Evolutionary conservation across 2,113 vertebrate genomes (phyloP), one percentile per base, ranked within the genome.

Genomic region (Azemiops feae): DNA sequence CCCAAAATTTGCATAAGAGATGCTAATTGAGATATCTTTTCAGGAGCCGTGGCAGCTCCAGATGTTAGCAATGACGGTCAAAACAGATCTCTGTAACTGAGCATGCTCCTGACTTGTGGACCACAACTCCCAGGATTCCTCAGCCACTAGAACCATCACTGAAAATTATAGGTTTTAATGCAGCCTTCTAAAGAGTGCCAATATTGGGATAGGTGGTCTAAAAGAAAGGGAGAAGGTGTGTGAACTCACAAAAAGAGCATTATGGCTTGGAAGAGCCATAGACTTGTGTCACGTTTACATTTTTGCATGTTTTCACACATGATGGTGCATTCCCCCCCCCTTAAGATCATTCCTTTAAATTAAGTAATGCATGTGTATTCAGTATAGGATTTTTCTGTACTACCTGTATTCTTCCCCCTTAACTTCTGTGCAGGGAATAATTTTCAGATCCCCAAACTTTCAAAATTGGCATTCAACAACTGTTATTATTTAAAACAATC

Each of bases 401-500:
- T 92, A 86, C 4, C 86, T 88, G 39, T 9, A 55, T 27, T 5
- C 86, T 43, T 93, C 93, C 95, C 91, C 50, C 88, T 87, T 64
- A 93, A 89, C 95, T 89, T 93, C 92, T 95, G 23, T 94, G 89
- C 90, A 92, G 93, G 93, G 92, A 93, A 81, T 69, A 47, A 93
- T 47, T 95, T 91, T 0, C 12, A 87, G 94, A 91, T 94, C 95
- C 92, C 85, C 90, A 94, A 69, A 96, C 74, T 47, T 85, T 92
- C 52, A 47, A 25, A 89, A 43, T 12, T 8, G 89, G 88, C 89
- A 94, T 95, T 92, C 93, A 93, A 89, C 94, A 45, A 34, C 74
- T 94, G 92, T 92, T 94, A 54, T 89, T 93, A 95, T 94, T 39
- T 94, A 58, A 90, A 11, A 94, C 95, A 93, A 95, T 94, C 95